Evolutionary conservation across 2,888 invertebrate genomes (phyloP), one percentile per base, ranked within the genome.

Genomic region (Cerastoderma edule): DNA sequence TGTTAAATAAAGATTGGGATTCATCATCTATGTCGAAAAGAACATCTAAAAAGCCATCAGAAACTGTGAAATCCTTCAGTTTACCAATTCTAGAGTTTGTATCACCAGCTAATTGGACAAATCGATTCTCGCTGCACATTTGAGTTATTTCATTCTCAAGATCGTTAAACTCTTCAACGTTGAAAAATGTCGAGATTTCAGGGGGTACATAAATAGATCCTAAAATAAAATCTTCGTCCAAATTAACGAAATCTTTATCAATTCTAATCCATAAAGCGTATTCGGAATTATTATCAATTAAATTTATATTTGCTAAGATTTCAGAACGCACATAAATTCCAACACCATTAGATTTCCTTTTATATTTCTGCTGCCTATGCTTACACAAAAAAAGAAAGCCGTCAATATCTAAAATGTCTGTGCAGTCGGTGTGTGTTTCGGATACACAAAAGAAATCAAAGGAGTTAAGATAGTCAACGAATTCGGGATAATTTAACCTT

Each of bases 181-280:
- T 24, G 22, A 39, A 64, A 28, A 46, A 64, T 27, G n/a, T 22
- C 1, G 64, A 64, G 6, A 22, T 64, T 44, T 64, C 64, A n/a
- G 64, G 64, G 1, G 64, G 64, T 4, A 64, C n/a, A 46, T 64
- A 64, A 16, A 64, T n/a, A 19, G 64, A 16, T 4, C 64, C 64
- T 64, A 64, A 3, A 5, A 64, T 46, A 19, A 63, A 13, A 28
- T 63, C 28, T 63, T 63, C 63, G 8, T n/a, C 28, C n/a, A 39
- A 19, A 10, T 39, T 63, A 3, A 27, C 13, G 27, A 64, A 28
- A n/a, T 22, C 10, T 44, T 64, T 64, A 27, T 39, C 39, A 16
- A 64, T 8, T 3, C 24, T 39, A 46, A 64, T 44, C 64, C 64
- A 64, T 39, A 44, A 30, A 16, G 46, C 44, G 24, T 64, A 44